Conservation (phyloP, 35 echinoderm and acorn worm genomes). For the Heliocidaris erythrogramma region DNA sequence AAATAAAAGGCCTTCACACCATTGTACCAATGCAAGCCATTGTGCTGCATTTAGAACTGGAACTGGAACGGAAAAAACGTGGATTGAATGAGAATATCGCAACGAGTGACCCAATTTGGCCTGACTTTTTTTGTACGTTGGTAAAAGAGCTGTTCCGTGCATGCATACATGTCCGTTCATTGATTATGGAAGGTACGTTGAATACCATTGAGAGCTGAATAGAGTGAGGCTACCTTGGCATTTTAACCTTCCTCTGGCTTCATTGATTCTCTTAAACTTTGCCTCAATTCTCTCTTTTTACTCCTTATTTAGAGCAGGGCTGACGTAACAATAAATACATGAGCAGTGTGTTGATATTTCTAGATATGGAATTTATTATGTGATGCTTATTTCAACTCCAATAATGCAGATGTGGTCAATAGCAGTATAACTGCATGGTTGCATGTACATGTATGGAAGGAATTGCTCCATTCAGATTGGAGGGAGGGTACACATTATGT, state of each 20-base stretch:
- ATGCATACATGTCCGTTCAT: background rate
- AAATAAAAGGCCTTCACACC: background rate
- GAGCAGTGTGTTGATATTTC: background rate
- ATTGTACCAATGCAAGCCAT: background rate
- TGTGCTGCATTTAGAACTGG: background rate
- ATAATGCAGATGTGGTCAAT: no score
- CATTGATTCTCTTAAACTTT: background rate
- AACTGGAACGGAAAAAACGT: constrained; percentile 24
- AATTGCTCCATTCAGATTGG: no score
- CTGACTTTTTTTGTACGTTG: background rate
- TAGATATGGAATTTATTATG: no score
- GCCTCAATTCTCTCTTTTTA: background rate
- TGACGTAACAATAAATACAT: background rate
- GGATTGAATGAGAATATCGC: background rate
- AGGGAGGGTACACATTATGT: no score
- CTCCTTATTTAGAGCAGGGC: background rate
- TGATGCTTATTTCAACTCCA: no score
- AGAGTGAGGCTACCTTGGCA: background rate
- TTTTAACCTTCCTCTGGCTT: background rate
- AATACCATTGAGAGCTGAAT: background rate
- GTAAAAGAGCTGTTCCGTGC: background rate
- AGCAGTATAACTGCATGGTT: no score
- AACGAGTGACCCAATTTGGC: background rate
- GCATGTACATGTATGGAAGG: no score
- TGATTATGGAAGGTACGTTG: background rate